Conservation (phyloP, 2,888 invertebrate species). For the Xestia c-nigrum region DNA sequence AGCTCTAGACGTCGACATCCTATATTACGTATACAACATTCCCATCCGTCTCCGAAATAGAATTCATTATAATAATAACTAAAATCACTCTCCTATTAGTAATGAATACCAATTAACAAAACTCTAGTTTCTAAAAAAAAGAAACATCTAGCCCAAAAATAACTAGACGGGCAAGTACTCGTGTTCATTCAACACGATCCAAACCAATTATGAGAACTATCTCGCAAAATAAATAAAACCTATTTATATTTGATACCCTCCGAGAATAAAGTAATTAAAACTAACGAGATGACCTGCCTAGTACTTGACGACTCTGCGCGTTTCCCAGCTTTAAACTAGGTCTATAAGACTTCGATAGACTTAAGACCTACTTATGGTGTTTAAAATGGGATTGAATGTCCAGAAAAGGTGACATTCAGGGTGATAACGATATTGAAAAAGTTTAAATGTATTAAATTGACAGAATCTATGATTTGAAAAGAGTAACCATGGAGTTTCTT, state of each 20-base stretch:
- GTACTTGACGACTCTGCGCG: slow-evolving; percentile 7
- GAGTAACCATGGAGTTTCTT: too few relatives aligned
- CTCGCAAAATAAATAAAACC: slow-evolving; percentile 26
- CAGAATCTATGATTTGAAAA: too few relatives aligned
- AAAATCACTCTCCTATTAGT: not conserved
- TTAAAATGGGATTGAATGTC: not conserved
- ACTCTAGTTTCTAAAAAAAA: not conserved
- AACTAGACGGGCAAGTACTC: not conserved
- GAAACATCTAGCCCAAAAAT: not conserved
- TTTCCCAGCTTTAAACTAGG: slow-evolving; percentile 7
- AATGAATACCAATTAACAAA: not conserved
- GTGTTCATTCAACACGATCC: not conserved
- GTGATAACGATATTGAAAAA: too few relatives aligned
- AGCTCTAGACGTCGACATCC: not conserved
- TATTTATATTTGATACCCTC: slow-evolving; percentile 32
- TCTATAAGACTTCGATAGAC: slow-evolving; percentile 1
- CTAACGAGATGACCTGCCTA: slow-evolving; percentile 24
- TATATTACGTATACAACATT: not conserved
- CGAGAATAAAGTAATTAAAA: slow-evolving; percentile 47
- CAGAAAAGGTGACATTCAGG: not conserved
- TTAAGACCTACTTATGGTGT: slow-evolving; percentile 7
- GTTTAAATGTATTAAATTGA: too few relatives aligned
- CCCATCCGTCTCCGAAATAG: not conserved
- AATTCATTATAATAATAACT: not conserved
- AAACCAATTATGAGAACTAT: slow-evolving; percentile 22